A percentile compares a stretch with the other conserved stretches of the same genome.
Evolutionary conservation across 1,140 invertebrate genomes (phyloP).

Genomic region (Nixonia krombeini): DNA sequence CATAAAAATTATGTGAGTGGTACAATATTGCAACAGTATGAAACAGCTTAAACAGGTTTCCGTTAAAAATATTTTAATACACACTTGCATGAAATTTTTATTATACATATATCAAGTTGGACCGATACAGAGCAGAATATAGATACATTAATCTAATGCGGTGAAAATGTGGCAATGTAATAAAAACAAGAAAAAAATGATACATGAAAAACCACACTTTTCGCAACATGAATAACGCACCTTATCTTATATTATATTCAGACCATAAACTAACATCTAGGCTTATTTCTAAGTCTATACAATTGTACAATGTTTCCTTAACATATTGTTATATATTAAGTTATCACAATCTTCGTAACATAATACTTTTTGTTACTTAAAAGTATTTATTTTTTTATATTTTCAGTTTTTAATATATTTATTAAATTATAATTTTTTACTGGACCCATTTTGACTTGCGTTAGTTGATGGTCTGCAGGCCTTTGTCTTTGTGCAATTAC

Average conservation of each 20-base stretch:
- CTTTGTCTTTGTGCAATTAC: conserved; percentile 51
- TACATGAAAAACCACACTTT: neutral
- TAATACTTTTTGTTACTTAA: conserved; percentile 29
- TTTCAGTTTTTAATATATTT: conserved; percentile 16
- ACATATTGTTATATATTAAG: conserved; percentile 53
- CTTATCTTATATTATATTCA: conserved; percentile 52
- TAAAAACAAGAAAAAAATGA: conserved; percentile 1
- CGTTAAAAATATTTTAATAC: too few relatives aligned
- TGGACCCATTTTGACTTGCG: conserved; percentile 45
- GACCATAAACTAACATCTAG: conserved; percentile 70
- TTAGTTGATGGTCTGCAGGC: conserved; percentile 70
- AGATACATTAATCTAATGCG: neutral
- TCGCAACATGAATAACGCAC: conserved; percentile 26
- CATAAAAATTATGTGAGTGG: too few relatives aligned
- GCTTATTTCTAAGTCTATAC: conserved; percentile 66
- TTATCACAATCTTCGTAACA: conserved; percentile 47
- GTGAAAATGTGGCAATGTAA: neutral
- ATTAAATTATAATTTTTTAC: conserved; percentile 26
- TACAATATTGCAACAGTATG: too few relatives aligned
- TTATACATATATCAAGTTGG: neutral
- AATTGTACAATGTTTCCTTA: conserved; percentile 66
- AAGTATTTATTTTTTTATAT: conserved; percentile 12
- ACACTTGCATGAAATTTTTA: conserved; percentile 9
- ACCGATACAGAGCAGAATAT: neutral
- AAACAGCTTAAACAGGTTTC: too few relatives aligned